Evolutionary conservation across 2,797 vertebrate species (phyloP).

Genomic region (Channallabes apus): DNA sequence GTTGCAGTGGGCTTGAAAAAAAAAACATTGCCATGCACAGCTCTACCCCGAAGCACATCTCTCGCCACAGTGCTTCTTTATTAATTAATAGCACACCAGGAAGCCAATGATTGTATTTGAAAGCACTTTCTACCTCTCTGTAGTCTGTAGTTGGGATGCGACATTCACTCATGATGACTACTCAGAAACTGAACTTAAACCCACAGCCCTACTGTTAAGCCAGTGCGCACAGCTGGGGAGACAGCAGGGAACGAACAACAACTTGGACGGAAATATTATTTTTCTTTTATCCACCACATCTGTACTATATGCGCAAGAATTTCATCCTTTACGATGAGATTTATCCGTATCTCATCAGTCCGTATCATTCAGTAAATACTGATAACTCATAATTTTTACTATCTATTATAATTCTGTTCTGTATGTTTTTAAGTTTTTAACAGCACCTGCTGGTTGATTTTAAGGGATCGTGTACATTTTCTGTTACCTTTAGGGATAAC

Average conservation of each 20-base stretch:
- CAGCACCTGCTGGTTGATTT: not conserved
- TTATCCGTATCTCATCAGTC: not conserved
- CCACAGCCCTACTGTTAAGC: conserved; percentile 14
- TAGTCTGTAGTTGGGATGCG: not conserved
- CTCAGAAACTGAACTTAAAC: conserved; percentile 13
- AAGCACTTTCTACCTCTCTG: conserved; percentile 18
- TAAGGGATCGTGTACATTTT: not conserved
- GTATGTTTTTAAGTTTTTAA: not conserved
- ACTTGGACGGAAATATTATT: not conserved
- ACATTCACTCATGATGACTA: not conserved
- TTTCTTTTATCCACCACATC: not conserved
- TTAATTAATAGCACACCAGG: conserved; percentile 39
- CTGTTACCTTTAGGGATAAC: not conserved
- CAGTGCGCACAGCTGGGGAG: conserved; percentile 8
- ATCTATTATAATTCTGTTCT: not conserved
- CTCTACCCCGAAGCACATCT: conserved; percentile 32
- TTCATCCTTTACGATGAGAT: not conserved
- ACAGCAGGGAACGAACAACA: not conserved
- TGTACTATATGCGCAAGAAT: not conserved
- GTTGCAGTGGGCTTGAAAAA: not conserved
- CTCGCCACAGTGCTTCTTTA: conserved; percentile 27
- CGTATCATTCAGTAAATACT: not conserved
- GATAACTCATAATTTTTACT: not conserved
- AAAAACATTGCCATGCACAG: not conserved
- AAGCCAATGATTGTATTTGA: conserved; percentile 23